Evolutionary conservation across 2,113 vertebrate species (phyloP), one percentile per base, ranked within the genome.

Genomic region (Phrynosoma blainvillii): DNA sequence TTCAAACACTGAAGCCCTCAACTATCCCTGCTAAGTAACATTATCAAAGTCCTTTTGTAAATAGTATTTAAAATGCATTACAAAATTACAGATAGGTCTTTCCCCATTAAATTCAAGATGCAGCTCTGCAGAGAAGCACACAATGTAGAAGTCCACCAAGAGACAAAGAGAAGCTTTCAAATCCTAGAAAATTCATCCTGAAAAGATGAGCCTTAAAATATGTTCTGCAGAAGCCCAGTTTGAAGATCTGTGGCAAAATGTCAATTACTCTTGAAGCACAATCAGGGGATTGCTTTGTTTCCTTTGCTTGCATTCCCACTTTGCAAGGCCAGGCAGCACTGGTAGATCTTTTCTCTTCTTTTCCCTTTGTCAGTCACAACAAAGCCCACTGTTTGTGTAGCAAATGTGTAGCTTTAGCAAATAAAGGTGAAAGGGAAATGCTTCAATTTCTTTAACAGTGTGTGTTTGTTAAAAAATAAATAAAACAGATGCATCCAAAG

Each of bases 401-500:
- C 42, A 84, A 86, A 21, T 1, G 85, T 89, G 40, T 32, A 21
- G 25, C 36, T 47, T n/a, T 11, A 62, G 27, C 47, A 25, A 32
- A n/a, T 7, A 18, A 3, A 40, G 18, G 36, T 82, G 91, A 91
- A 88, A 84, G 2, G 54, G 81, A 84, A 90, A 85, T 30, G 83
- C 76, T 79, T 84, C 47, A 73, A 30, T 11, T 89, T 85, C 87
- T 52, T 78, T 54, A 92, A 40, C 62, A 92, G 85, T 52, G 91
- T 2, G 75, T 80, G 0, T 0, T 0, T 1, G 62, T 91, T 85
- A 7, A 86, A 89, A 79, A 59, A 77, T 13, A 79, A 56, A 84
- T 84, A 21, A 77, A 23, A 85, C 87, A 92, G 27, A 91, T 84
- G 79, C n/a, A 75, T 86, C 71, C 90, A 62, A 89, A 86, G 74